A percentile compares a stretch with the other conserved stretches of the same genome.
phyloP scores from a whole-genome alignment of 2,888 invertebrate genomes.

The Ormyrus pomaceus region DNA sequence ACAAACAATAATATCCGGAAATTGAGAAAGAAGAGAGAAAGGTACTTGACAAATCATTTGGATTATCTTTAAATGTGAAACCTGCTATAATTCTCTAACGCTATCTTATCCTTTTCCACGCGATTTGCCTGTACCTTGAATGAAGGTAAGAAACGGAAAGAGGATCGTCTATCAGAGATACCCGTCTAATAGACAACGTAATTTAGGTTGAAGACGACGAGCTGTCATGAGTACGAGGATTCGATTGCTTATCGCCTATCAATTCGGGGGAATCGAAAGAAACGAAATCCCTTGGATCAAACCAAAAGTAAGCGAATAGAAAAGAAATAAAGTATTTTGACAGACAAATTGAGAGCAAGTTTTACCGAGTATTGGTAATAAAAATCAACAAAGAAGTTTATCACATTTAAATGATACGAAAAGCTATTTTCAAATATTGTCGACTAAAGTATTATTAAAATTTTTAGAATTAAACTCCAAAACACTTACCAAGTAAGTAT shows the following conservation, averaged over 20 bases:
- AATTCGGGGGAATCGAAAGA: not conserved
- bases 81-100: constrained; percentile 34
- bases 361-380: too few species aligned
- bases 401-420: too few species aligned
- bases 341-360: too few species aligned
- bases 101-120: constrained; percentile 42
- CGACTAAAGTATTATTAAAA: too few species aligned
- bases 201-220: constrained; percentile 54
- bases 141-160: constrained; percentile 59
- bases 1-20: not conserved
- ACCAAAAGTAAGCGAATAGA: too few species aligned
- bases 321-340: too few species aligned
- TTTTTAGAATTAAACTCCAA: too few species aligned
- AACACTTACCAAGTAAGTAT: too few species aligned
- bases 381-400: too few species aligned
- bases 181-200: constrained; percentile 63
- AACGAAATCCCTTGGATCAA: too few species aligned
- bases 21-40: constrained; percentile 22
- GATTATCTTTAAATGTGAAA: constrained; percentile 36
- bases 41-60: constrained; percentile 8
- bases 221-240: not conserved
- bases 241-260: constrained; percentile 32
- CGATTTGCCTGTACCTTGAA: constrained; percentile 60
- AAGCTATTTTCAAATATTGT: too few species aligned
- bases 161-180: constrained; percentile 63